These are phyloP conservation scores for Berghia stephanieae DNA, from an alignment of 1,140 invertebrate genomes.

Conservation along the genomic window DNA sequence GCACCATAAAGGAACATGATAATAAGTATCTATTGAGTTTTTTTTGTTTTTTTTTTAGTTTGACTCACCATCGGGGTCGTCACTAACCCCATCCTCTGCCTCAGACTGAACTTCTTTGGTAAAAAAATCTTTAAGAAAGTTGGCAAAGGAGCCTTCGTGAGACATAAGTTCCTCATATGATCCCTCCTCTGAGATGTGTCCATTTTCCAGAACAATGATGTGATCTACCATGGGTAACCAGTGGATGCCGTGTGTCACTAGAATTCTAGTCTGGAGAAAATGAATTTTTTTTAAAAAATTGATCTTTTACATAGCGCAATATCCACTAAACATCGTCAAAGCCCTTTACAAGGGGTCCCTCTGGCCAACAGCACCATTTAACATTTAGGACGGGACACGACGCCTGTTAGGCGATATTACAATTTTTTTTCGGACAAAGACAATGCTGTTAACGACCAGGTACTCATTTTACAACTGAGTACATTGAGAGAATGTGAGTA, in stretches of 20 bases:
- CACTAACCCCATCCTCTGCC: slow-evolving; percentile 37
- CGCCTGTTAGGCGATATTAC: too few species aligned
- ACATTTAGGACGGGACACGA: too few species aligned
- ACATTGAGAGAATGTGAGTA: too few species aligned
- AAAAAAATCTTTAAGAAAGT: slow-evolving; percentile 60
- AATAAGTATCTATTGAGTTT: neutral
- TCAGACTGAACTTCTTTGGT: slow-evolving; percentile 22
- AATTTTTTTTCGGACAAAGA: too few species aligned
- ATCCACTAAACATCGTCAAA: too few species aligned
- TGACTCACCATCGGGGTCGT: slow-evolving; percentile 48
- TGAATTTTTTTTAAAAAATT: neutral
- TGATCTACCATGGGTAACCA: slow-evolving; percentile 61
- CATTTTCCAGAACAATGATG: slow-evolving; percentile 60
- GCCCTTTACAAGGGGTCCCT: too few species aligned
- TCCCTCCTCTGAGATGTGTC: slow-evolving; percentile 58
- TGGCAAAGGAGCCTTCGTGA: slow-evolving; percentile 59
- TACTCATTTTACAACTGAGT: too few species aligned
- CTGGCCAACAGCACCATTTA: too few species aligned
- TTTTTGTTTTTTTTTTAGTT: too few species aligned
- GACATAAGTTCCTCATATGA: slow-evolving; percentile 57
- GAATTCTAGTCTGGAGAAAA: slow-evolving; percentile 50
- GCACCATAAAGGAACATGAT: neutral
- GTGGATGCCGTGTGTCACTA: slow-evolving; percentile 65
- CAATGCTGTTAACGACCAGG: too few species aligned
- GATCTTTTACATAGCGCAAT: too few species aligned